Evolutionary conservation across 2,888 invertebrate genomes (phyloP).

Genomic region (Tortrix viridana): DNA sequence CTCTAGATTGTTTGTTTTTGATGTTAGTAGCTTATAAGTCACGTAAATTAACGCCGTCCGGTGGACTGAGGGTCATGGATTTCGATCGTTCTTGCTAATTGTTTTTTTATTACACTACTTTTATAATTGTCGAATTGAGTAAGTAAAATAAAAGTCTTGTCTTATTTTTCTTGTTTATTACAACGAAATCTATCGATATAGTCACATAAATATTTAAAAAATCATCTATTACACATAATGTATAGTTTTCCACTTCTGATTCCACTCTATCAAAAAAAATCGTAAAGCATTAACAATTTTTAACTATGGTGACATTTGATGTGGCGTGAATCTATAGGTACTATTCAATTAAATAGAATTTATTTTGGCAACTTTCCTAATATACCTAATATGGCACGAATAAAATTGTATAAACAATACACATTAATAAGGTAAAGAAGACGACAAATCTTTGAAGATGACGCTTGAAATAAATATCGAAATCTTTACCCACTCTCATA

Average conservation of each 20-base stretch:
- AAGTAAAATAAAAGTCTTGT: conserved; percentile 23
- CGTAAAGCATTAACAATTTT: conserved; percentile 14
- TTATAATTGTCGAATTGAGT: conserved; percentile 39
- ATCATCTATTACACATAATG: conserved; percentile 44
- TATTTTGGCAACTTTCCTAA: conserved; percentile 45
- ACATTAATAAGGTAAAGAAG: neutral
- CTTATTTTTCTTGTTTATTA: conserved; percentile 66
- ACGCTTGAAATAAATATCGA: conserved; percentile 23
- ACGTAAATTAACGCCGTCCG: conserved; percentile 77
- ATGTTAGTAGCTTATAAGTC: conserved; percentile 81
- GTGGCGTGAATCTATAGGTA: conserved; percentile 25
- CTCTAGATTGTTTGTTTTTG: conserved; percentile 79
- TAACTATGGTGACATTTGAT: conserved; percentile 16
- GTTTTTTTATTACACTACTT: conserved; percentile 45
- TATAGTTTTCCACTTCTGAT: conserved; percentile 21
- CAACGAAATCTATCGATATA: conserved; percentile 79
- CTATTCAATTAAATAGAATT: conserved; percentile 42
- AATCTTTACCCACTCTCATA: conserved; percentile 23
- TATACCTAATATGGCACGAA: conserved; percentile 39
- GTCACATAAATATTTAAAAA: conserved; percentile 69
- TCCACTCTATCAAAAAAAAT: conserved; percentile 20
- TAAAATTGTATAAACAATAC: conserved; percentile 18
- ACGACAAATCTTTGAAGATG: neutral
- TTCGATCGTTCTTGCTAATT: conserved; percentile 65
- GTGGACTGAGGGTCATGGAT: conserved; percentile 63